Evolutionary conservation across 2,888 invertebrate genomes (phyloP), one percentile per base, ranked within the genome.

Genomic region (Drosophila falleni): DNA sequence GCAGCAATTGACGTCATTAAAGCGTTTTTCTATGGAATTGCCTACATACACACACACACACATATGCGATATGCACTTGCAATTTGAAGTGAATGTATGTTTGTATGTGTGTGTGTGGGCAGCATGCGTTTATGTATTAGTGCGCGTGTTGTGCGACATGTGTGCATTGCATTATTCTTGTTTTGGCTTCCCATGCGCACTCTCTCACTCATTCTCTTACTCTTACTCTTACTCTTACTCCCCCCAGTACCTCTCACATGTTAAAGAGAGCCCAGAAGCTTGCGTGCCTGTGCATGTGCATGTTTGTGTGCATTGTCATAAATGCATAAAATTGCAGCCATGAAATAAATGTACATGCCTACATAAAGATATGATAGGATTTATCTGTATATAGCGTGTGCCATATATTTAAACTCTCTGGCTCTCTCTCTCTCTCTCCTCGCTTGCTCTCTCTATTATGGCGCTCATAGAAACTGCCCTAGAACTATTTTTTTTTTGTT

Each of bases 261-360:
- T 29, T 26, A 55, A 51, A 54, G 53, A 68, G 66, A 61, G 81
- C 55, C 68, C 15, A 68, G 67, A 54, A 78, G 81, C 81, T 87
- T 65, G 37, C 33, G 39, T 51, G 39, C 47, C 19, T 51, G 23
- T 61, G 55, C 19, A 19, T 67, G 62, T 76, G 47, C 19, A 19
- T 59, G 55, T 53, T 62, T 80, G 72, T 82, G 82, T 72, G 70
- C 66, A 68, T 70, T 73, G 77, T 77, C 80, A 85, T 87, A 89
- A 89, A 81, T 89, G 89, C 84, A 89, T 89, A 78, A 89, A 87
- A 78, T 68, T 86, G 87, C 87, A 86, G 26, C 74, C 78, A 73
- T 75, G 79, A 62, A 61, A 78, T 42, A 29, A 60, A 54, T 53
- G 46, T 67, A 35, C 47, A 44, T 53, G 49, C 51, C 49, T 55